Base-by-base conservation (phyloP, 2,888 invertebrate species). In the Xestia sexstrigata region DNA sequence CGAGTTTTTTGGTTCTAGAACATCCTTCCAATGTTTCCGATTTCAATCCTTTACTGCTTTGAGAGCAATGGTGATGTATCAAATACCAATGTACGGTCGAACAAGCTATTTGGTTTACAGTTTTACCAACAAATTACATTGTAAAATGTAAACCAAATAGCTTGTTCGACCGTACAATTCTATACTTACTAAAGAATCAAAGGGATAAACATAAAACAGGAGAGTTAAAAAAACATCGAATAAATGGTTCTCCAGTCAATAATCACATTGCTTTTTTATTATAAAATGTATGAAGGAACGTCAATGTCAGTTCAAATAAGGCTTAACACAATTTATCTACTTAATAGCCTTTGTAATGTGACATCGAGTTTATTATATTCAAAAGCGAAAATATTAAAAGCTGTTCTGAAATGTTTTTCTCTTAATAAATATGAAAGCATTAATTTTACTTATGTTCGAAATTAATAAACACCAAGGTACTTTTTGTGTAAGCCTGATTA, bases 371-470 rank as follows among this genome's bases (percentile, higher is more conserved):
- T 30, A 26, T 70, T 30, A 26, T 45, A 4, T 35, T 52, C 15
- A 45, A 35, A n/a, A 35, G 58, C 49, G n/a, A 68, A 58, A 66
- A 79, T 66, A 78, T 60, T 73, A 79, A 78, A 78, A 66, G 72
- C 66, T 26, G 60, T 60, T 79, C 35, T 26, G 42, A 52, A 79
- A 73, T 26, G 45, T 62, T 35, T 47, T 49, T 78, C 35, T 52
- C 23, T 35, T 35, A 8, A 49, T 13, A 60, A 77, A 49, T 49
- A 26, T 63, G 45, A 78, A 78, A 20, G 26, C 45, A 63, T 78
- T 77, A 42, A 42, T 23, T 60, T 20, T 30, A 39, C 39, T 20
- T 30, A 20, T 8, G 58, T 30, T 67, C 39, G 23, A 47, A 76
- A 67, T 67, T 23, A 39, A 66, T 47, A 23, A 47, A 63, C 26